Percentiles rank a stretch among this genome's conserved stretches.
Conservation (phyloP, 2,797 vertebrate species). For the Crocidura indochinensis region DNA sequence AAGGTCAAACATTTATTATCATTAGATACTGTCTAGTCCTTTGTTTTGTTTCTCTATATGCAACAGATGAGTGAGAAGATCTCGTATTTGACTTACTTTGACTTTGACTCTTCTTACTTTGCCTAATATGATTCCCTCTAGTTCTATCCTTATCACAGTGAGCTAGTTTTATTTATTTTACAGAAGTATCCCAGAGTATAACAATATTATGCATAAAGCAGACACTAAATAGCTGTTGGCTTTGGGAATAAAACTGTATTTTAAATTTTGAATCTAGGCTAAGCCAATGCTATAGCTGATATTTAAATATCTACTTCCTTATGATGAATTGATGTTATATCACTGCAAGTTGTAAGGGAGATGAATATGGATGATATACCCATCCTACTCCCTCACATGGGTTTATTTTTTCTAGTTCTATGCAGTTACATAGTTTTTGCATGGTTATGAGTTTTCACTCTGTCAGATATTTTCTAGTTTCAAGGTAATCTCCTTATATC, state of each 20-base stretch:
- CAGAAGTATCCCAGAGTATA: background rate
- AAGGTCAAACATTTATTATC: too few species aligned
- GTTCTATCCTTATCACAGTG: too few species aligned
- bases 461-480: constrained; percentile 4
- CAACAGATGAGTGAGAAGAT: too few species aligned
- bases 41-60: too few species aligned
- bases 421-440: background rate
- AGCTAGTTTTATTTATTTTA: too few species aligned
- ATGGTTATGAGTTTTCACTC: background rate
- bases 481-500: background rate
- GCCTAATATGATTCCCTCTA: too few species aligned
- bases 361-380: background rate
- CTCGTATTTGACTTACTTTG: too few species aligned
- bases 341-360: background rate
- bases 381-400: background rate
- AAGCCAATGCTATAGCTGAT: constrained; percentile 1
- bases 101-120: too few species aligned
- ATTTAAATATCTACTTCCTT: background rate
- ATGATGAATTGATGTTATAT: background rate
- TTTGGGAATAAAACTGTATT: background rate
- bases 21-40: too few species aligned
- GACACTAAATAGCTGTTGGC: background rate
- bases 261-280: constrained; percentile 12
- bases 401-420: background rate
- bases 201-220: background rate